phyloP scores from a whole-genome alignment of 2,113 vertebrate species.

The Andinoacara biseriatus region DNA sequence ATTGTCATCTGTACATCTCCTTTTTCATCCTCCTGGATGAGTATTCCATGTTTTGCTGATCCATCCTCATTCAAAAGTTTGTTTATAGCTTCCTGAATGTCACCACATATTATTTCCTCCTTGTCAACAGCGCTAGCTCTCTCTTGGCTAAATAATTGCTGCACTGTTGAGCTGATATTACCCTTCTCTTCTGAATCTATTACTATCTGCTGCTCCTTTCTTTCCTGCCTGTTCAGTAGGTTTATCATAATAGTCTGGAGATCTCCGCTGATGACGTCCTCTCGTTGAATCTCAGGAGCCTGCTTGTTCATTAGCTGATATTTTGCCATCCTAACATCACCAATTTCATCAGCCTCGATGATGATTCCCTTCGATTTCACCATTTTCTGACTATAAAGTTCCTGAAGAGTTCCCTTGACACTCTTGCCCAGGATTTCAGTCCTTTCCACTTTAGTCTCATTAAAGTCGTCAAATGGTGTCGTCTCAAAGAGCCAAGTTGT shows the following conservation, averaged over 20 bases:
- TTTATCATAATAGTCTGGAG: slow-evolving; percentile 89
- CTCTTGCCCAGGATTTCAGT: slow-evolving; percentile 89
- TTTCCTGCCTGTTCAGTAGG: slow-evolving; percentile 82
- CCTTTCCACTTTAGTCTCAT: slow-evolving; percentile 82
- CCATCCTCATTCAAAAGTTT: slow-evolving; percentile 81
- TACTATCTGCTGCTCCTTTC: slow-evolving; percentile 75
- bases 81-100: slow-evolving; percentile 88
- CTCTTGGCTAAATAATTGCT: slow-evolving; percentile 85
- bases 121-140: slow-evolving; percentile 78
- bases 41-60: slow-evolving; percentile 85
- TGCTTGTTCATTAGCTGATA: slow-evolving; percentile 90
- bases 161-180: slow-evolving; percentile 84
- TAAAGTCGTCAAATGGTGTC: slow-evolving; percentile 88
- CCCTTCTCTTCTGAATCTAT: slow-evolving; percentile 89
- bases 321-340: slow-evolving; percentile 91
- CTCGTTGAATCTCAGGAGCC: slow-evolving; percentile 88
- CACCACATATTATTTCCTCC: slow-evolving; percentile 86
- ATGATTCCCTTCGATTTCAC: slow-evolving; percentile 88
- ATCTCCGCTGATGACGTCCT: slow-evolving; percentile 87
- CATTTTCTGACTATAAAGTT: slow-evolving; percentile 87
- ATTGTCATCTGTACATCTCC: slow-evolving; percentile 92
- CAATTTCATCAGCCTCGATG: slow-evolving; percentile 90
- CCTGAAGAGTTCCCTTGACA: slow-evolving; percentile 88
- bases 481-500: slow-evolving; percentile 94
- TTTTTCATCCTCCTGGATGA: slow-evolving; percentile 92